phyloP scores from a whole-genome alignment of 2,888 invertebrate genomes.

The Eudasyphora cyanicolor region DNA sequence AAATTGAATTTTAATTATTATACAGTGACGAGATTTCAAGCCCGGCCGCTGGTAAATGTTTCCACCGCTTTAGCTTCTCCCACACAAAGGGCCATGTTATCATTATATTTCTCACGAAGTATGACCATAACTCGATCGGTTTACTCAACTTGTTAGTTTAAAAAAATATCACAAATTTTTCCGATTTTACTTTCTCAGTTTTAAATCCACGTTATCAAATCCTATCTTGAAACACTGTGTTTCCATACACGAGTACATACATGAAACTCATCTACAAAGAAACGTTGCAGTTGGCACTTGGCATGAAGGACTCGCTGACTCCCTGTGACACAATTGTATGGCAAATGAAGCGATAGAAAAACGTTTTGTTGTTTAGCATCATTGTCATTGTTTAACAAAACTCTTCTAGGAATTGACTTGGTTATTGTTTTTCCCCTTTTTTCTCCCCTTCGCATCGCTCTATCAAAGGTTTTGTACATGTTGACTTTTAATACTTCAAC shows the following conservation, averaged over 20 bases:
- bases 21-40: too few relatives aligned
- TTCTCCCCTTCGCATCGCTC: constrained; percentile 20
- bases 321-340: constrained; percentile 62
- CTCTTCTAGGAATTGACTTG: constrained; percentile 62
- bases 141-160: too few relatives aligned
- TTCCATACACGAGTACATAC: not conserved
- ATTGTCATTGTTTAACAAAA: constrained; percentile 57
- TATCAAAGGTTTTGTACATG: constrained; percentile 7
- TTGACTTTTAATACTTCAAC: constrained; percentile 14
- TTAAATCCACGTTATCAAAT: too few relatives aligned
- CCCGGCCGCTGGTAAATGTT: too few relatives aligned
- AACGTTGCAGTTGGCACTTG: not conserved
- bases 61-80: too few relatives aligned
- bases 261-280: not conserved
- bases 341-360: constrained; percentile 65
- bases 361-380: constrained; percentile 62
- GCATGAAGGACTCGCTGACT: constrained; percentile 2
- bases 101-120: too few relatives aligned
- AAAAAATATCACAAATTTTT: too few relatives aligned
- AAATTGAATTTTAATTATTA: too few relatives aligned
- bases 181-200: too few relatives aligned
- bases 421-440: constrained; percentile 54
- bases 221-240: not conserved
- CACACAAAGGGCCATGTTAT: too few relatives aligned
- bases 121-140: too few relatives aligned